Evolutionary conservation across 1,140 invertebrate genomes (phyloP), one percentile per base, ranked within the genome.

Genomic region (Neodiprion fabricii): DNA sequence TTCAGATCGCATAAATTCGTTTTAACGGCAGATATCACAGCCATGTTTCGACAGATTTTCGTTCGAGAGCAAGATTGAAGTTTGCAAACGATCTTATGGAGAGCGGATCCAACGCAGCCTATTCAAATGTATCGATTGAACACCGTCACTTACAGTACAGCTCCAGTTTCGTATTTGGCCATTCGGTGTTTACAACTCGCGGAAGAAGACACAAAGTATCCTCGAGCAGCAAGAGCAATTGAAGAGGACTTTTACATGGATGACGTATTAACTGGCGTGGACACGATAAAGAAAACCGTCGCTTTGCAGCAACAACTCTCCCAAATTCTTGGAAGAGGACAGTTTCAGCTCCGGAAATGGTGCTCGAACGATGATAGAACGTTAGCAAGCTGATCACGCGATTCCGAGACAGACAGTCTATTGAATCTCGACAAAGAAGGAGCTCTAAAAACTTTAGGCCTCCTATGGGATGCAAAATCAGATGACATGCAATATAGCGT

Each of bases 171-270:
- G 23, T 77, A 48, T 77, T 70, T 77, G 48, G 71, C 74, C 9
- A 78, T 75, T 21, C 48, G 74, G 49, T 74, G 74, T 49, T 69
- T 78, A 17, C 69, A 78, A 66, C 72, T 78, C 47, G 71, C 71
- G 21, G 74, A 77, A 77, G 77, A 82, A 66, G n/a, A 71, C 4
- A 17, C 68, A 10, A 71, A 77, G 1, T 84, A 74, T 75, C 80
- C 79, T 9, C 65, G 75, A 75, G 81, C 81, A 23, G 50, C 77
- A 4, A 70, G 76, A 23, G 77, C 74, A 8, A 47, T 82, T 28
- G 67, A 80, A 48, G 70, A 76, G 23, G 78, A 81, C 21, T 83
- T 82, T 72, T 85, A 84, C 72, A 83, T 89, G 12, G 85, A 89
- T 79, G 86, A 88, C 77, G n/a, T 85, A 48, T n/a, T 84, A 3